Percentiles rank a stretch among this genome's conserved stretches.
Conservation (phyloP, 2,113 vertebrate genomes). For the Dicrurus megarhynchus region DNA sequence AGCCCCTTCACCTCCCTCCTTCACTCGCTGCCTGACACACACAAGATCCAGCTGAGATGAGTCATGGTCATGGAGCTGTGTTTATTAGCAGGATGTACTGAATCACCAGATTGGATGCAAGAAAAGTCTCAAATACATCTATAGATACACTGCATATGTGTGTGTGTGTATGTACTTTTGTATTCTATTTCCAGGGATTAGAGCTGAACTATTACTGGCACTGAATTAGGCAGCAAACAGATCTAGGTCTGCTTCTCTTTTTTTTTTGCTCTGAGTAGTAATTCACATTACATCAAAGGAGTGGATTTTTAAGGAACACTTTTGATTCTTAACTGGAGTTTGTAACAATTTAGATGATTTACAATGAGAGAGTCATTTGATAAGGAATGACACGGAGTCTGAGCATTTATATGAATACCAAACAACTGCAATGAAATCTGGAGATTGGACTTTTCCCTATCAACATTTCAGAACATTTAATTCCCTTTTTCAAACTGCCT, state of each 20-base stretch:
- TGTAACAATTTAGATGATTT: constrained; percentile 50
- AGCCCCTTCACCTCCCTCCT: background rate
- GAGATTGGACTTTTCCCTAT: background rate
- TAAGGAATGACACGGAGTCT: constrained; percentile 21
- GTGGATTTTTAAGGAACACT: background rate
- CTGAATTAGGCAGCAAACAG: background rate
- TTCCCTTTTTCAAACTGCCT: background rate
- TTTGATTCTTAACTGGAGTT: constrained; percentile 13
- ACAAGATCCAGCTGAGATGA: background rate
- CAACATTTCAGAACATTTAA: background rate
- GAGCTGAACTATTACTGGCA: background rate
- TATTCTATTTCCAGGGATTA: background rate
- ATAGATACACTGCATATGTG: background rate
- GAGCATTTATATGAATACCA: background rate
- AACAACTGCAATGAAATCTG: constrained; percentile 13
- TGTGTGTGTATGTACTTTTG: background rate
- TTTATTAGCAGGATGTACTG: background rate
- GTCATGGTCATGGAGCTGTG: background rate
- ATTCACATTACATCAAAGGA: background rate
- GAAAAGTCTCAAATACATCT: background rate
- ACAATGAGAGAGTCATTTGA: constrained; percentile 1
- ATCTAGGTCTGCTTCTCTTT: background rate
- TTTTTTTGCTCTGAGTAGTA: background rate
- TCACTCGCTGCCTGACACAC: background rate
- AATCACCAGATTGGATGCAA: background rate